phyloP scores from a whole-genome alignment of 2,113 vertebrate genomes.

The Columba livia region DNA sequence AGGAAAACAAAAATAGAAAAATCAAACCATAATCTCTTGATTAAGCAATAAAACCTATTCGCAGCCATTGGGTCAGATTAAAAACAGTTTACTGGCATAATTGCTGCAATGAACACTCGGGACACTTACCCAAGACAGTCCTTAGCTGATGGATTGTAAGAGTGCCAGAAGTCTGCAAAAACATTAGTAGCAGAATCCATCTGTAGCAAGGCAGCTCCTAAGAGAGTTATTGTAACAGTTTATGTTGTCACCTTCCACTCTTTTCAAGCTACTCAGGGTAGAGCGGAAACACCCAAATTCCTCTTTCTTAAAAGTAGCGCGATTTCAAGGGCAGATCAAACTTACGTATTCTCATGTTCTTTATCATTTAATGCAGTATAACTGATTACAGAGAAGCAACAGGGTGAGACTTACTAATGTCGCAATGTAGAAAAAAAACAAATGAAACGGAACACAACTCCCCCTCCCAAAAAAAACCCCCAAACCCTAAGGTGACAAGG shows the following conservation, averaged over 20 bases:
- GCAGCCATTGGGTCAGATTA: not conserved
- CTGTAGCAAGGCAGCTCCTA: not conserved
- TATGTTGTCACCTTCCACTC: slow-evolving; percentile 28
- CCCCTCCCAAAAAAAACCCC: not conserved
- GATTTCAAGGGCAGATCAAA: slow-evolving; percentile 25
- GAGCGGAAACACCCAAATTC: not conserved
- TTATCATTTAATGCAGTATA: not conserved
- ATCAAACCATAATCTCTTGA: not conserved
- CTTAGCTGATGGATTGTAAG: not conserved
- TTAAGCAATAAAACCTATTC: not conserved
- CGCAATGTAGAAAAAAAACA: not conserved
- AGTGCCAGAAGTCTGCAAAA: not conserved
- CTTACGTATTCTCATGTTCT: not conserved
- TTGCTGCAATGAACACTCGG: not conserved
- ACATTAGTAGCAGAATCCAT: not conserved
- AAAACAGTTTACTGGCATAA: not conserved
- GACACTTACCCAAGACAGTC: not conserved
- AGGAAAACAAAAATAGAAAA: not conserved
- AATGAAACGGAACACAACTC: too few relatives aligned
- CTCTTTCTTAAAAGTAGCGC: not conserved
- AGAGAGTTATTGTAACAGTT: slow-evolving; percentile 44
- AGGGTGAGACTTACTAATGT: not conserved
- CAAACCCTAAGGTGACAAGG: not conserved
- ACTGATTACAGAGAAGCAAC: not conserved
- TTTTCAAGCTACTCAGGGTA: not conserved